These are phyloP conservation scores for Thyatira batis DNA, from an alignment of 2,888 invertebrate species.

Conservation along the genomic window DNA sequence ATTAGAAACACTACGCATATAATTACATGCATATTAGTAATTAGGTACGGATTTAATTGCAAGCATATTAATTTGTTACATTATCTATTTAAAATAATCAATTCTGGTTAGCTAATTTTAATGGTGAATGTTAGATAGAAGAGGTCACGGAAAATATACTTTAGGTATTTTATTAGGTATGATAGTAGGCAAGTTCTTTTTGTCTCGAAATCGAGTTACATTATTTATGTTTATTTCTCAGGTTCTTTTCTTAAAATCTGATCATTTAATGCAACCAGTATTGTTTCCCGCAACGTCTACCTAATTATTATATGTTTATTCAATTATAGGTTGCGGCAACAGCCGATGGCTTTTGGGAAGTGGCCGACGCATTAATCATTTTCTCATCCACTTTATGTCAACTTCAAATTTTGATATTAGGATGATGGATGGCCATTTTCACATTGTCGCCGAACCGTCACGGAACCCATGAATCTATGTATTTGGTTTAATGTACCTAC, in stretches of 20 bases:
- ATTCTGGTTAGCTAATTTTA: no score
- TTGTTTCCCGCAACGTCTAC: conserved; percentile 2
- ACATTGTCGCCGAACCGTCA: conserved; percentile 41
- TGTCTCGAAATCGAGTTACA: no score
- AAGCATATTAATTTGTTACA: no score
- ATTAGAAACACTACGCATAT: no score
- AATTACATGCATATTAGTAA: no score
- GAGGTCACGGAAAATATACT: no score
- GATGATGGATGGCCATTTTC: conserved; percentile 69
- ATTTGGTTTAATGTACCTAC: conserved; percentile 3
- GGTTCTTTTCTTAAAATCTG: background rate
- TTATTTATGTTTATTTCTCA: no score
- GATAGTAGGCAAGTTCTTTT: no score
- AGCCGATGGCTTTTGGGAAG: conserved; percentile 51
- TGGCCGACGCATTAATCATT: conserved; percentile 74
- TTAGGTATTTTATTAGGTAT: no score
- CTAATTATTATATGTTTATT: conserved; percentile 33
- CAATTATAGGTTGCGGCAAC: conserved; percentile 51
- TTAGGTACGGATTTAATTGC: no score
- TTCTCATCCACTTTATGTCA: conserved; percentile 78
- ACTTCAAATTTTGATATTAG: conserved; percentile 76
- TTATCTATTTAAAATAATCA: no score
- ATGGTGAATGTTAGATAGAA: no score
- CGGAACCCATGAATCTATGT: conserved; percentile 30
- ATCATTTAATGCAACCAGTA: background rate